Conservation (phyloP, 2,888 invertebrate species). For the Arctia plantaginis region DNA sequence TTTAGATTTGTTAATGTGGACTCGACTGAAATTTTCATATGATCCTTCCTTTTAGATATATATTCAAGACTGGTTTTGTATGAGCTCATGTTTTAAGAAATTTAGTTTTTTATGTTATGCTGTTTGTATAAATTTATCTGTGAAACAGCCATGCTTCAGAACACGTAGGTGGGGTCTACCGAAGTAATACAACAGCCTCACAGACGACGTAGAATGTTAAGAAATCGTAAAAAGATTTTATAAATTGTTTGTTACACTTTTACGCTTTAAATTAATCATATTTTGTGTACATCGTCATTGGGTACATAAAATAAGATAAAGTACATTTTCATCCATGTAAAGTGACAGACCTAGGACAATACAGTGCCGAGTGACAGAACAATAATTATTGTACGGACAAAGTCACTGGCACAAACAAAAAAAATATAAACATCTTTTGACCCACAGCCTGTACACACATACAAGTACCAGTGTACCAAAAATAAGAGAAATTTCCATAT, state of each 20-base stretch:
- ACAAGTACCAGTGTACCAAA: no score
- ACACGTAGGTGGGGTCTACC: not conserved
- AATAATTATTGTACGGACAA: no score
- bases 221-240: not conserved
- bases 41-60: slow-evolving; percentile 31
- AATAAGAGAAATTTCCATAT: no score
- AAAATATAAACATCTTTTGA: no score
- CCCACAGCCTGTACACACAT: no score
- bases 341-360: no score
- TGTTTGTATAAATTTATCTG: not conserved
- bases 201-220: no score
- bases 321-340: no score
- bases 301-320: not conserved
- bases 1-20: slow-evolving; percentile 64
- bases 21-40: slow-evolving; percentile 45
- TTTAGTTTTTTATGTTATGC: not conserved
- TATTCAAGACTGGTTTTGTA: slow-evolving; percentile 20
- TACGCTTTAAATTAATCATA: not conserved
- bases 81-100: not conserved
- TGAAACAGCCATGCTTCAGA: not conserved
- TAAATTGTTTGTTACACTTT: not conserved
- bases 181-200: not conserved
- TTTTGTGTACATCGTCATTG: not conserved
- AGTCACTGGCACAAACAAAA: no score
- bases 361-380: no score